phyloP scores from a whole-genome alignment of 2,888 invertebrate genomes.

The Caenorhabditis imperialis region DNA sequence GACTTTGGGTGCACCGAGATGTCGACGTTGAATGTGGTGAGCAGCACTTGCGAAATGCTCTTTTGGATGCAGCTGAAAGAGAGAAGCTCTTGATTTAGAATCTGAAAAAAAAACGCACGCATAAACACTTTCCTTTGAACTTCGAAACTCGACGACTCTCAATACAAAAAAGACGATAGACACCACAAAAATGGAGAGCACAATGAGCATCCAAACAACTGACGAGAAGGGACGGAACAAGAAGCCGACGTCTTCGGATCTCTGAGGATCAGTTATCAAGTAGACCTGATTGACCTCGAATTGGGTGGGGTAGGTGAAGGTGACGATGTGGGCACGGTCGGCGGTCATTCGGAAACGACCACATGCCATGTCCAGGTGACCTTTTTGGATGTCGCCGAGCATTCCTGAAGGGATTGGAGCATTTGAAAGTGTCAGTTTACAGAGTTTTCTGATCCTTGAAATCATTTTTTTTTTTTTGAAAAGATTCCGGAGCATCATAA shows the following conservation, averaged over 20 bases:
- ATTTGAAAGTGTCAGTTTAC: no score
- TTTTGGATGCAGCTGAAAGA: constrained; percentile 43
- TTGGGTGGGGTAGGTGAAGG: constrained; percentile 53
- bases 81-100: not conserved
- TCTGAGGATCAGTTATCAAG: constrained; percentile 43
- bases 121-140: constrained; percentile 14
- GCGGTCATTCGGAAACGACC: constrained; percentile 55
- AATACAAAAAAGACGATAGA: constrained; percentile 40
- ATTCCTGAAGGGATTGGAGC: constrained; percentile 23
- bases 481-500: no score
- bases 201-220: constrained; percentile 33
- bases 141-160: constrained; percentile 36
- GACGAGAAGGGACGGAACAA: constrained; percentile 49
- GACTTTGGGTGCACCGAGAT: constrained; percentile 31
- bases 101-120: constrained; percentile 7
- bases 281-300: constrained; percentile 55
- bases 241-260: constrained; percentile 50
- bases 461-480: no score
- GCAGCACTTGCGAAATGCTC: constrained; percentile 38
- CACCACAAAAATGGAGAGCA: constrained; percentile 36
- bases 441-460: no score
- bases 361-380: constrained; percentile 50
- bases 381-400: constrained; percentile 51
- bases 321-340: constrained; percentile 37
- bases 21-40: constrained; percentile 45